Evolutionary conservation across 2,113 vertebrate genomes (phyloP), one percentile per base, ranked within the genome.

Genomic region (Bagarius yarrelli): DNA sequence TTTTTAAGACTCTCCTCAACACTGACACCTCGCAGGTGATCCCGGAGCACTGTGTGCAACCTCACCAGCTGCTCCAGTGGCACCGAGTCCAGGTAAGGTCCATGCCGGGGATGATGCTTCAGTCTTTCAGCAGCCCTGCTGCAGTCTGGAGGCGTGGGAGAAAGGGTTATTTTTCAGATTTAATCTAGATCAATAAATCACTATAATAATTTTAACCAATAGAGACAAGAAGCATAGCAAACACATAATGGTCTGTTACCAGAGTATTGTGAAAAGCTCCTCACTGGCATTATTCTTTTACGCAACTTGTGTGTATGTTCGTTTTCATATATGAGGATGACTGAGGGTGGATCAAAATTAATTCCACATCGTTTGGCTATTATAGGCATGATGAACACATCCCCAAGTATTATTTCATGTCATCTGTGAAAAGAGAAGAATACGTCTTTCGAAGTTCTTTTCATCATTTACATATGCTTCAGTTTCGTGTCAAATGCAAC

Each of bases 341-440:
- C 90, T n/a, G 98, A 91, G 0, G 95, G 96, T 47, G 97, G 96
- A 53, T 86, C 92, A 73, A 99, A 97, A 80, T 91, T 88, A 77
- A 99, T 44, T 9, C 98, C 98, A 0, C 98, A 99, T n/a, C 94
- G 95, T 86, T 93, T 95, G 0, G 96, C 95, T 6, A 75, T 30
- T 27, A 91, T 93, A 32, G 86, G 83, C 95, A 96, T 97, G 8
- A 36, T 85, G 23, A 5, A 16, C 67, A 23, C 19, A 3, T 1
- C 53, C 19, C 11, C 13, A 21, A 25, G 11, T 30, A 36, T 61
- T 8, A 34, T 32, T 55, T 53, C 18, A 52, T 12, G 18, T 34
- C 18, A 34, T 18, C 70, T 73, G 50, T 32, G 23, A 34, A 18
- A 73, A 0, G 9, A 34, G 50, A 73, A n/a, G n/a, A n/a, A n/a